Evolutionary conservation across 2,888 invertebrate genomes (phyloP), one percentile per base, ranked within the genome.

Genomic region (Aleiodes leptofemur): DNA sequence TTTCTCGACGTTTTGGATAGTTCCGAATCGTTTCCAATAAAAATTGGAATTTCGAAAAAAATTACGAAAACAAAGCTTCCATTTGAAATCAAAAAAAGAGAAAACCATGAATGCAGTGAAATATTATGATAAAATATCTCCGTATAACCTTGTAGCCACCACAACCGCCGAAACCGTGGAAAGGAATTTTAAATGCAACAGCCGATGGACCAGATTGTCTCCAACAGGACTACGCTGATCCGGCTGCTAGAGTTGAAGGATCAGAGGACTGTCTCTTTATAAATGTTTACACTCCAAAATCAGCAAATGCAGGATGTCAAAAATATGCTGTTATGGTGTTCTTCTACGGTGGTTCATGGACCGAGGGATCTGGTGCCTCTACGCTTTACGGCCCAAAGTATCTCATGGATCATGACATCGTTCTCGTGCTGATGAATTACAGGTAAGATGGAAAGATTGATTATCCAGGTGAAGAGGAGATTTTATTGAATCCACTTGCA

Each of bases 191-290:
- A 74, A 91, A 94, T 82, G 95, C 93, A 0, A 92, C 93, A 0
- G 90, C 91, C 77, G 92, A 92, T 78, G 91, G 93, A 23, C 92
- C 93, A 0, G 90, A 92, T 0, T 96, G 96, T 86, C 93, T 94
- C 3, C 96, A 96, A 87, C 91, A 93, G 56, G 94, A 94, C 86
- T 93, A 93, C 0, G 94, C 93, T 84, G 88, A 91, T 4, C 90
- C 93, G 5, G 92, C 93, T 78, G 86, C 90, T 68, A 88, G 91
- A n/a, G 91, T 94, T 59, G 92, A 92, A 74, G 95, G 95, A 0
- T 91, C 92, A 79, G 96, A 96, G 89, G 95, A 96, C 86, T 96
- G 96, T 83, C 91, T 96, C 6, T 95, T 94, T 79, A 89, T 96
- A 6, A 96, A 96, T 85, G 90, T 93, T 0, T 93, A 91, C 88